Evolutionary conservation across 2,113 vertebrate genomes (phyloP), one percentile per base, ranked within the genome.

Genomic region (Neofelis nebulosa): DNA sequence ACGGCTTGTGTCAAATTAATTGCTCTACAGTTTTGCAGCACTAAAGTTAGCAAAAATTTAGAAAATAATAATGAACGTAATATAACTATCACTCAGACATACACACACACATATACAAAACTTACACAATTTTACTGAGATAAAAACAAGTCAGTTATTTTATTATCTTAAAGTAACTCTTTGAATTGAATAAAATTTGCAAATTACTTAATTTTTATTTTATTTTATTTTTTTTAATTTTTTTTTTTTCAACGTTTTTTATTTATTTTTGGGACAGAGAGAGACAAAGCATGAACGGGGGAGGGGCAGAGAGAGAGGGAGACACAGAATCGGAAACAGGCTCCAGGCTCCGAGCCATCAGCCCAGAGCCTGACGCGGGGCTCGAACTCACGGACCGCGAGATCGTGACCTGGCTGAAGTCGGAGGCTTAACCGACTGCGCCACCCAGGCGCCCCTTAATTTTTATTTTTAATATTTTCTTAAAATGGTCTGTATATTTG

Each of bases 391-490:
- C n/a, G n/a, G n/a, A n/a, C n/a, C n/a, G n/a, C n/a, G n/a, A n/a
- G n/a, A n/a, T n/a, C n/a, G n/a, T n/a, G n/a, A n/a, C n/a, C n/a
- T n/a, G n/a, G n/a, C n/a, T n/a, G n/a, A n/a, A n/a, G n/a, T n/a
- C n/a, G n/a, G n/a, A n/a, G n/a, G n/a, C n/a, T n/a, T n/a, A n/a
- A n/a, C n/a, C n/a, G n/a, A n/a, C n/a, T n/a, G n/a, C n/a, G n/a
- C n/a, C n/a, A n/a, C n/a, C n/a, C n/a, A n/a, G n/a, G n/a, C n/a
- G n/a, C n/a, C n/a, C n/a, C 5, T 85, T 61, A 50, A 7, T 52
- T 89, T 97, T 97, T 83, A 11, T 68, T 86, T 91, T 93, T 66
- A 91, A 27, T 48, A 81, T 81, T 90, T 95, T 94, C 31, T 79
- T 82, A 55, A 63, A 57, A 52, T 86, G 12, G 16, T 29, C 7